Evolutionary conservation across 2,888 invertebrate species (phyloP), one percentile per base, ranked within the genome.

Genomic region (Aspidapion aeneum): DNA sequence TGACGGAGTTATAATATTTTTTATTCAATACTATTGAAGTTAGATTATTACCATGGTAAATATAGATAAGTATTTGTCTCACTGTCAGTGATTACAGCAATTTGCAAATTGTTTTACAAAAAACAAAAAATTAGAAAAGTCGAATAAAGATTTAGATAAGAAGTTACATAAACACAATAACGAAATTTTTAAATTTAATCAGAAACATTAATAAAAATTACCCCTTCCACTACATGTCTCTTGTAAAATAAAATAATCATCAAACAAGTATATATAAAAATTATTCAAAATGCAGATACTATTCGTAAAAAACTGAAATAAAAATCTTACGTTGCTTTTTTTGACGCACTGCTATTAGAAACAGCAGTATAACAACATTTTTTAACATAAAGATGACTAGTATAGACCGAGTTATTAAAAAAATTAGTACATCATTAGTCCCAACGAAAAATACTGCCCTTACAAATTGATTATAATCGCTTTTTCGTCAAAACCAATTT

Each of bases 311-410:
- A 71, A 69, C 69, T 68, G 68, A 67, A 66, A 68, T 67, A 67
- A 68, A 71, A 69, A 68, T 64, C 65, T 66, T 70, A 63, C 66
- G 67, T 64, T 64, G 66, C 61, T 35, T 35, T 12, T 35, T 35
- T 3, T 7, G 35, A n/a, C n/a, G n/a, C n/a, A n/a, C n/a, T n/a
- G n/a, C n/a, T n/a, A n/a, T n/a, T 59, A 67, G 48, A 63, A 64
- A 66, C 60, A 70, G 69, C 69, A 73, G 71, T 67, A 72, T 68
- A 73, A 67, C 68, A 71, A 63, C 71, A n/a, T n/a, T n/a, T n/a
- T n/a, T 76, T 76, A 77, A 78, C 75, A 76, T 78, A 77, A 78
- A 78, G 77, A 78, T 79, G 79, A 79, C 79, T 79, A 79, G 79
- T 77, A 78, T 72, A 75, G 77, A 76, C 77, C 74, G 77, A 77